Base-by-base conservation (phyloP, 2,797 vertebrate genomes). In the Rhabdophis nuchalis region DNA sequence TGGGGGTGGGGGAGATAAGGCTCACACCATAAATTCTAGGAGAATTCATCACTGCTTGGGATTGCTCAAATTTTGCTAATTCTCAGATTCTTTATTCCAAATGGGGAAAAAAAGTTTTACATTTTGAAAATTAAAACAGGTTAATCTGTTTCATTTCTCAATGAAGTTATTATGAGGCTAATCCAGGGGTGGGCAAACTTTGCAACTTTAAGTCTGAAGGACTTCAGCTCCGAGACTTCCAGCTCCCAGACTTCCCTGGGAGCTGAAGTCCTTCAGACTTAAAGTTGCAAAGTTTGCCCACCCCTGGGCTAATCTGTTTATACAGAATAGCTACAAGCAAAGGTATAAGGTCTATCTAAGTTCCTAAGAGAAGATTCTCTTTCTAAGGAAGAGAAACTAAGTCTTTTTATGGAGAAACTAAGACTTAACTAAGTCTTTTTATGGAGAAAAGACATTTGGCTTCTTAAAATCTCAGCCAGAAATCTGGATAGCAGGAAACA, bases 121-220 rank as follows among this genome's bases (percentile, higher is more conserved):
- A 92, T 86, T 60, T 89, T 41, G 53, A 85, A 85, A 92, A 41
- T 93, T 89, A 52, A 93, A 95, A 68, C 14, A 91, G 32, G 12
- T 91, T 90, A 94, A 58, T 4, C 52, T 29, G 87, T 94, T 93
- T 58, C 58, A 46, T 82, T 82, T 82, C 36, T 82, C 20, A 82
- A 5, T 25, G 20, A 77, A 23, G 8, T 41, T 77, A 41, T 77
- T 77, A 18, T 10, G 72, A 82, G 72, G 36, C 36, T 36, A 41
- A 25, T 3, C 36, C n/a, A n/a, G n/a, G n/a, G n/a, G n/a, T n/a
- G n/a, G n/a, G n/a, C n/a, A n/a, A n/a, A n/a, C n/a, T n/a, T n/a
- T n/a, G n/a, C n/a, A n/a, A n/a, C n/a, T n/a, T n/a, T n/a, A n/a
- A n/a, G n/a, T n/a, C n/a, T n/a, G n/a, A n/a, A n/a, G n/a, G n/a